phyloP scores from a whole-genome alignment of 2,113 vertebrate genomes.

The Stigmatopora argus region DNA sequence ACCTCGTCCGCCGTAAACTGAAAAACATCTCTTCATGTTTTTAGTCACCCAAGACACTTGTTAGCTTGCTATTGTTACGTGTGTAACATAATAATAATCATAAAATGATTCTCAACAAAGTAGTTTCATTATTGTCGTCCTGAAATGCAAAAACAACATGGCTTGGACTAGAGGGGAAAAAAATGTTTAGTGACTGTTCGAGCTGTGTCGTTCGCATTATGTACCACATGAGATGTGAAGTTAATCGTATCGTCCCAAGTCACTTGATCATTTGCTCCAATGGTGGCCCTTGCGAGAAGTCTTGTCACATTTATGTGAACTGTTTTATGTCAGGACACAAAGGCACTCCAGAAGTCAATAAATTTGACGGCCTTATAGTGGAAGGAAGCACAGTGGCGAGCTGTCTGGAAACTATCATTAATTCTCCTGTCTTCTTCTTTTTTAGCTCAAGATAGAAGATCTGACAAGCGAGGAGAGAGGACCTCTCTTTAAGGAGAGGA shows the following conservation, averaged over 20 bases:
- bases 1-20: too few species aligned
- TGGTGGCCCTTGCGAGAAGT: slow-evolving; percentile 34
- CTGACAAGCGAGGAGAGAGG: slow-evolving; percentile 46
- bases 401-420: slow-evolving; percentile 49
- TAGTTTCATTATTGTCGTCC: too few species aligned
- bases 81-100: too few species aligned
- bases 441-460: slow-evolving; percentile 63
- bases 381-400: slow-evolving; percentile 37
- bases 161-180: slow-evolving; percentile 3
- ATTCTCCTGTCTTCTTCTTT: slow-evolving; percentile 55
- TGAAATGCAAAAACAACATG: too few species aligned
- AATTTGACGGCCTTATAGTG: slow-evolving; percentile 50
- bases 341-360: slow-evolving; percentile 56
- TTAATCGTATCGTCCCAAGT: slow-evolving; percentile 42
- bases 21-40: too few species aligned
- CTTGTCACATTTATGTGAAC: slow-evolving; percentile 58
- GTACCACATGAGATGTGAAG: slow-evolving; percentile 24
- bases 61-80: too few species aligned
- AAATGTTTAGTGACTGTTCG: background rate
- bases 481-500: slow-evolving; percentile 34
- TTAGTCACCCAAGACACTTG: too few species aligned
- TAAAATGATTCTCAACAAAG: too few species aligned
- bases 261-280: slow-evolving; percentile 49
- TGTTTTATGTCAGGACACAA: slow-evolving; percentile 50
- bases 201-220: slow-evolving; percentile 31